Evolutionary conservation across 2,888 invertebrate species (phyloP).

Genomic region (Pemphredon lugubris): DNA sequence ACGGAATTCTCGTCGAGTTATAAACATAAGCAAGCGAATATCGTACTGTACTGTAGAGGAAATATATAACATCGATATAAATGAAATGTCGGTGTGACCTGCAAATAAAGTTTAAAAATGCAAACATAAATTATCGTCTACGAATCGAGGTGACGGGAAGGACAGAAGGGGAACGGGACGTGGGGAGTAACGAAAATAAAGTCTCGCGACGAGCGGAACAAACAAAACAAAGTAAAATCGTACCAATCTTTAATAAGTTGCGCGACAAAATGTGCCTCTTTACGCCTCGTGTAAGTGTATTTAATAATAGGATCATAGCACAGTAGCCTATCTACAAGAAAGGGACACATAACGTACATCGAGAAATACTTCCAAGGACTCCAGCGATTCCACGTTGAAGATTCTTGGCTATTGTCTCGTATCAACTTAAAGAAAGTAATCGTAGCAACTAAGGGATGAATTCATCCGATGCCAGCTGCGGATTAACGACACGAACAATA

Average conservation of each 20-base stretch:
- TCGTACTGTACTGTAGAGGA: too few species aligned
- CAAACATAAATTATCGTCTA: constrained; percentile 22
- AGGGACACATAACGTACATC: constrained; percentile 36
- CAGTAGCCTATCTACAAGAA: constrained; percentile 69
- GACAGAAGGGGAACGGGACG: neutral
- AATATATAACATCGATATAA: too few species aligned
- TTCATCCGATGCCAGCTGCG: neutral
- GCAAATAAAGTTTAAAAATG: constrained; percentile 22
- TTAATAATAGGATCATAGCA: constrained; percentile 66
- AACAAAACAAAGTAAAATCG: constrained; percentile 75
- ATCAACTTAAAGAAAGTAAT: constrained; percentile 1
- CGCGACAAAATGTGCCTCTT: constrained; percentile 58
- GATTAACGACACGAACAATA: neutral
- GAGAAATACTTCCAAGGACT: constrained; percentile 21
- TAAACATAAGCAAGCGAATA: too few species aligned
- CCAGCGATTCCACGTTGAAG: constrained; percentile 24
- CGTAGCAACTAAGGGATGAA: neutral
- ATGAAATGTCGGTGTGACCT: constrained; percentile 7
- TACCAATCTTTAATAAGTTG: constrained; percentile 71
- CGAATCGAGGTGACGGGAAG: neutral
- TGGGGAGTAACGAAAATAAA: constrained; percentile 18
- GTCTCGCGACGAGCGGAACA: constrained; percentile 4
- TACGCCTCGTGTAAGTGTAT: constrained; percentile 41
- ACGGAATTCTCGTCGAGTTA: too few species aligned
- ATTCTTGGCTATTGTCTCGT: constrained; percentile 8